Evolutionary conservation across 2,888 invertebrate genomes (phyloP), one percentile per base, ranked within the genome.

Genomic region (Pocota personata): DNA sequence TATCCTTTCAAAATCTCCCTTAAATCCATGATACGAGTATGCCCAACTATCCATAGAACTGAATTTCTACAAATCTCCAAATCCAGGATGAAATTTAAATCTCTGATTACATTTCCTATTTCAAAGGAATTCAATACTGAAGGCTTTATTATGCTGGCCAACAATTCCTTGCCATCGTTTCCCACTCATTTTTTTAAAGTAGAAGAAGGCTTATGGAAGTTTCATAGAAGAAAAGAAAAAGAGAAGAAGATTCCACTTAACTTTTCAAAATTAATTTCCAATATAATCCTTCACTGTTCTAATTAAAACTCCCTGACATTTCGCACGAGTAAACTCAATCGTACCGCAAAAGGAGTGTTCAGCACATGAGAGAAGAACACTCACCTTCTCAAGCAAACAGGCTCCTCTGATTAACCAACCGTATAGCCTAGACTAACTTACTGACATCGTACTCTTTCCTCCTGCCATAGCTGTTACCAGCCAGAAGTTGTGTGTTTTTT

Each of bases 281-380:
- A 55, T 55, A 16, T 16, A 32, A 32, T 32, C 55, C 21, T 10
- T 32, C n/a, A n/a, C n/a, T n/a, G n/a, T n/a, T n/a, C n/a, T n/a
- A n/a, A n/a, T n/a, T n/a, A n/a, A 55, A 55, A 55, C 32, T 16
- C 10, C 14, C 32, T 55, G 55, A 32, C 55, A 55, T 55, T 32
- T 55, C 16, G 32, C 55, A 32, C 32, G 50, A n/a, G 24, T 50
- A 50, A 27, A 27, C 27, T n/a, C 5, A 50, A 27, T 27, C 27
- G 50, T 50, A 10, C 10, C 21, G 3, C 48, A 48, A 48, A 12
- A 21, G 48, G 3, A 21, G 21, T 21, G 3, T 21, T 1, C 4
- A 2, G 21, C 48, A 0, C 0, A 1, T 3, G 3, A 12, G 12
- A 14, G 1, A 0, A 3, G 5, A 14, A 7, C 7, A 1, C 7